Base-by-base conservation (phyloP, 2,888 invertebrate species). In the Malthinus seriepunctatus region DNA sequence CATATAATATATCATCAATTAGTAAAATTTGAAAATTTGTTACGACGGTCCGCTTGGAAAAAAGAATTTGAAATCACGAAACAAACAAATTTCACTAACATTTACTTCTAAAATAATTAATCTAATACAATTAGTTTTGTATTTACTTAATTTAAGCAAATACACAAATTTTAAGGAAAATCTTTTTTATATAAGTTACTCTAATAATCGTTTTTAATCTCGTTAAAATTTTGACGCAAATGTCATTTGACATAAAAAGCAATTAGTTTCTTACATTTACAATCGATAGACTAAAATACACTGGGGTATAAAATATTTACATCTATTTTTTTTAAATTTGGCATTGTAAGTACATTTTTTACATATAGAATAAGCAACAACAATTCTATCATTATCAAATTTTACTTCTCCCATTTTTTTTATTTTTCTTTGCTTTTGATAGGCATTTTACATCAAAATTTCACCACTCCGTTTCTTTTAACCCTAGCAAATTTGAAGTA, bases 11-110 rank as follows among this genome's bases (percentile, higher is more conserved):
- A 45, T 51, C 48, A 51, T 34, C 39, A 32, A 64, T 58, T 59
- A 62, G 66, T 66, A 66, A 63, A 63, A 61, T 57, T 54, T 61
- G 57, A 57, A 54, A 23, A 55, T 54, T 50, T 50, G 52, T 52
- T 23, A 23, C 23, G 52, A 12, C 15, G n/a, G 35, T 45, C 38
- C 32, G 33, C 39, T 12, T 10, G n/a, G 23, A 23, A 37, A 37
- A 23, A 46, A 46, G 31, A 32, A 46, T 46, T 46, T 32, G 10
- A 42, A 15, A 42, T 15, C 15, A 42, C 39, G 15, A 9, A 15
- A 8, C 14, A 14, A 53, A 53, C 53, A 48, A 52, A 53, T 23
- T 45, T 51, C 32, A 31, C 51, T 39, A 46, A 45, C 32, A 44
- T 35, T 52, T 49, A 42, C 39, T 42, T 10, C 32, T 45, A 32